These are phyloP conservation scores for Apoderus coryli DNA, from an alignment of 2,888 invertebrate genomes.

Conservation along the genomic window DNA sequence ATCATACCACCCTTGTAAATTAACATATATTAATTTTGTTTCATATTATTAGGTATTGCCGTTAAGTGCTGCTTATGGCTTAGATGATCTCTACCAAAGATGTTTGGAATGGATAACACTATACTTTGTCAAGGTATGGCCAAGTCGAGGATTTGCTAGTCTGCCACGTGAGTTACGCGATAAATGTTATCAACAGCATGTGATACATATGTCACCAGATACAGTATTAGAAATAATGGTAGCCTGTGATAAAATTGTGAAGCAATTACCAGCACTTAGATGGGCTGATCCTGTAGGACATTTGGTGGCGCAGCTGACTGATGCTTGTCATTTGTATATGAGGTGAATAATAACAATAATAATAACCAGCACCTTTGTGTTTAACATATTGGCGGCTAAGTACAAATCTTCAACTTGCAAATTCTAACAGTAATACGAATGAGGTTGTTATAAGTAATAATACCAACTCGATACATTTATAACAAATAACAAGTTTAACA, in stretches of 20 bases:
- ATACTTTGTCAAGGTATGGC: conserved; percentile 81
- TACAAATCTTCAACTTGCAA: too few relatives aligned
- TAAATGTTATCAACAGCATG: conserved; percentile 71
- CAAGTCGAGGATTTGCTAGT: conserved; percentile 76
- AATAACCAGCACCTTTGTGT: too few relatives aligned
- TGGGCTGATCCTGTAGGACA: conserved; percentile 74
- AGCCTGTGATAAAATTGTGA: conserved; percentile 68
- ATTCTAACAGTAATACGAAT: too few relatives aligned
- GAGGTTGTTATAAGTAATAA: too few relatives aligned
- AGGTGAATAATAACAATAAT: conserved; percentile 20
- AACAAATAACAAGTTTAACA: too few relatives aligned
- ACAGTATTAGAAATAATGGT: conserved; percentile 63
- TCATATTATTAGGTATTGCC: too few relatives aligned
- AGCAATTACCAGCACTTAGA: conserved; percentile 58
- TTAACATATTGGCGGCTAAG: too few relatives aligned
- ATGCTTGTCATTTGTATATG: conserved; percentile 65
- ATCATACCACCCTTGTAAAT: too few relatives aligned
- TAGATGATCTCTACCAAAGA: conserved; percentile 76
- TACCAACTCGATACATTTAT: too few relatives aligned
- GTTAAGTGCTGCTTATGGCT: conserved; percentile 67
- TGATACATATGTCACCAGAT: conserved; percentile 63
- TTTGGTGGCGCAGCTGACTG: conserved; percentile 64
- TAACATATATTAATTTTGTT: too few relatives aligned
- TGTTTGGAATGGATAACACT: conserved; percentile 75
- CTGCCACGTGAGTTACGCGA: conserved; percentile 70